Evolutionary conservation across 2,888 invertebrate genomes (phyloP).

Genomic region (Vannuccia rotundouncinata): DNA sequence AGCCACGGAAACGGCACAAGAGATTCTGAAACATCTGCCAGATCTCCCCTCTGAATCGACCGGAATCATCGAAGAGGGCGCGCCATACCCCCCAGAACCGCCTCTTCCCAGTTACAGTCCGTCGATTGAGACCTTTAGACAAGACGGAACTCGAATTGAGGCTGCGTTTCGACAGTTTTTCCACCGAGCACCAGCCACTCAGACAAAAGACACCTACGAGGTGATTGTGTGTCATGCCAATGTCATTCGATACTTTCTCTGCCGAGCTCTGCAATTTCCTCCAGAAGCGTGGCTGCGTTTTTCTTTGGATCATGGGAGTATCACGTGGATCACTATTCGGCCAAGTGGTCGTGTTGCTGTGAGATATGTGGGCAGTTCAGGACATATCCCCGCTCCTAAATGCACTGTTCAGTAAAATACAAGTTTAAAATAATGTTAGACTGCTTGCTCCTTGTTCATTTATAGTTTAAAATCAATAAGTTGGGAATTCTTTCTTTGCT

Average conservation of each 20-base stretch:
- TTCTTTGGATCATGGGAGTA: constrained; percentile 79
- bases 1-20: constrained; percentile 79
- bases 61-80: constrained; percentile 78
- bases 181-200: constrained; percentile 73
- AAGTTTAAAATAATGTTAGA: too few relatives aligned
- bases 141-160: constrained; percentile 87
- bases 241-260: constrained; percentile 74
- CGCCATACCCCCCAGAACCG: constrained; percentile 88
- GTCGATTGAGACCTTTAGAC: constrained; percentile 63
- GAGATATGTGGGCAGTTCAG: constrained; percentile 75
- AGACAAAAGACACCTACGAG: constrained; percentile 75
- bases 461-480: too few relatives aligned
- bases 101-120: constrained; percentile 61
- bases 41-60: constrained; percentile 61
- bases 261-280: constrained; percentile 69
- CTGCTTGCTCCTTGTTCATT: too few relatives aligned
- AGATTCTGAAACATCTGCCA: constrained; percentile 69
- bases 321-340: constrained; percentile 77
- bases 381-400: constrained; percentile 67
- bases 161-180: constrained; percentile 88
- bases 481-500: too few relatives aligned
- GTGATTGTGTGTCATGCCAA: constrained; percentile 93
- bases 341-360: constrained; percentile 79
- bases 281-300: constrained; percentile 93
- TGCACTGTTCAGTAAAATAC: constrained; percentile 27